Percentiles rank a stretch among this genome's conserved stretches.
phyloP scores from a whole-genome alignment of 2,888 invertebrate genomes.

The Pardosa pseudoannulata region DNA sequence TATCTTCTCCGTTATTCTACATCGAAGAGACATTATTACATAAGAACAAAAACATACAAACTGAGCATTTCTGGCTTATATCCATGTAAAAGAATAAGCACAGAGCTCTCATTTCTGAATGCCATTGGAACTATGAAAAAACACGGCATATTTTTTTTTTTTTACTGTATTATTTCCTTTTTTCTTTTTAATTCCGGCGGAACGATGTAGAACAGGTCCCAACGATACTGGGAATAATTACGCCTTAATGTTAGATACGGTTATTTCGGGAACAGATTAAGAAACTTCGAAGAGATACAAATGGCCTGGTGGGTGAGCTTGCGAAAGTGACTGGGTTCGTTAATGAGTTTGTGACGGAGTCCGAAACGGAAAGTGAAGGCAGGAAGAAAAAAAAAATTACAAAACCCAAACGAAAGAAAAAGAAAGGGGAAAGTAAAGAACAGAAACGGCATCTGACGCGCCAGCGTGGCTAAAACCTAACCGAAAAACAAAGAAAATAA shows the following conservation, averaged over 20 bases:
- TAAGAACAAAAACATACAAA: too few relatives aligned
- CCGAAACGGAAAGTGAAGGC: too few relatives aligned
- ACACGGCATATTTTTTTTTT: too few relatives aligned
- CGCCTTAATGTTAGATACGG: neutral
- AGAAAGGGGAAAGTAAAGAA: too few relatives aligned
- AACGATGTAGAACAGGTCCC: neutral
- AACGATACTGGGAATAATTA: neutral
- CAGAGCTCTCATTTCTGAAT: neutral
- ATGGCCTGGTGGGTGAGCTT: neutral
- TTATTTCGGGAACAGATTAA: neutral
- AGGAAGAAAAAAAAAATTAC: too few relatives aligned
- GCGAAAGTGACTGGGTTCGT: neutral
- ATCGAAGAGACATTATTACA: too few relatives aligned
- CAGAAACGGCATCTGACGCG: too few relatives aligned
- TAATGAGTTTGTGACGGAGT: too few relatives aligned
- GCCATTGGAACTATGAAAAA: neutral
- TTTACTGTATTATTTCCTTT: neutral
- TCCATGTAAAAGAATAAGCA: neutral
- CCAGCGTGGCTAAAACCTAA: too few relatives aligned
- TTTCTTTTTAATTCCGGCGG: neutral
- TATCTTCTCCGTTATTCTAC: too few relatives aligned
- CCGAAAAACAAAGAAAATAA: too few relatives aligned
- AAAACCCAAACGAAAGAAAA: too few relatives aligned
- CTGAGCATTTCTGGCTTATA: neutral
- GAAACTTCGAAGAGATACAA: neutral